Conservation (phyloP, 2,113 vertebrate species). For the Sebastes schlegelii region DNA sequence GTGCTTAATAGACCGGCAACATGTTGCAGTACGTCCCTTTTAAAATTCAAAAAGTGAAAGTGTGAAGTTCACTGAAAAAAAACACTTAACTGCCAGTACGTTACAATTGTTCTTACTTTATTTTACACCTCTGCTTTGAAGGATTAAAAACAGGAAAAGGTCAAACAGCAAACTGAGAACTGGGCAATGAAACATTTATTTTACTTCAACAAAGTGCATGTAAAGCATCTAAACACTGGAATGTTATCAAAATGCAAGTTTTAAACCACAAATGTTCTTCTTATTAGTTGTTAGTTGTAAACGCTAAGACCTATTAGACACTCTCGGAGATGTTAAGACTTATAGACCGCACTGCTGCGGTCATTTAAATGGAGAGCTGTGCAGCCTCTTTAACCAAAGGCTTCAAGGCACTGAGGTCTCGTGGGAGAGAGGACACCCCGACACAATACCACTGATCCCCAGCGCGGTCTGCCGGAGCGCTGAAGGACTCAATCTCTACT, state of each 20-base stretch:
- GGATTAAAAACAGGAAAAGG: background rate
- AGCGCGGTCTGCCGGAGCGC: slow-evolving; percentile 76
- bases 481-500: slow-evolving; percentile 88
- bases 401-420: slow-evolving; percentile 83
- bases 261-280: slow-evolving; percentile 38
- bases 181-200: slow-evolving; percentile 10
- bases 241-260: slow-evolving; percentile 61
- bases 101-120: slow-evolving; percentile 7
- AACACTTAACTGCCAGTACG: background rate
- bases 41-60: background rate
- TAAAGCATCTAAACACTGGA: slow-evolving; percentile 47
- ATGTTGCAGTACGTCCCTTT: background rate
- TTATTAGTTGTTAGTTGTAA: slow-evolving; percentile 65
- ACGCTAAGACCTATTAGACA: slow-evolving; percentile 35
- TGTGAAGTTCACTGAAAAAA: background rate
- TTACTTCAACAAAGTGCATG: slow-evolving; percentile 40
- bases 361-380: slow-evolving; percentile 84
- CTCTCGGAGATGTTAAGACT: slow-evolving; percentile 10
- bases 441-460: slow-evolving; percentile 88
- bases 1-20: background rate
- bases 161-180: slow-evolving; percentile 16
- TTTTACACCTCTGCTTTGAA: slow-evolving; percentile 12
- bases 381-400: slow-evolving; percentile 81
- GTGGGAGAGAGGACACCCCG: slow-evolving; percentile 84
- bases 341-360: slow-evolving; percentile 24